Evolutionary conservation across 2,888 invertebrate species (phyloP), one percentile per base, ranked within the genome.

Genomic region (Periphyllus acericola): DNA sequence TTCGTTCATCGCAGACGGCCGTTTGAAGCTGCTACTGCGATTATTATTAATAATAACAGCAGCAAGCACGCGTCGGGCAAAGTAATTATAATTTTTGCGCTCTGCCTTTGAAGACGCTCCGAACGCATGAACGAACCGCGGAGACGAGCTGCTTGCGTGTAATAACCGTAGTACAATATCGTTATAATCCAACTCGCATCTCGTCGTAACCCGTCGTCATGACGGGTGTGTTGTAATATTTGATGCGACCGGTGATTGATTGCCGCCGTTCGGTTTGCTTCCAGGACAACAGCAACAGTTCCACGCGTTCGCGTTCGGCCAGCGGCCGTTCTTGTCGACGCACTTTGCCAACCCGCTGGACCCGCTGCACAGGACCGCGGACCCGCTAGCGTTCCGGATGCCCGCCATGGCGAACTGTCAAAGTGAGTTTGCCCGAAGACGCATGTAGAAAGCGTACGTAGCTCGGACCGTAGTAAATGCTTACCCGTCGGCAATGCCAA

Each of bases 251-350:
- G 29, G 29, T 11, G 68, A 29, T 14, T 3, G 14, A 68, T 14
- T 11, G 14, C 68, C 5, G 0, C 3, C 8, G 1, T 66, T 25
- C 6, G 3, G 72, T 88, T 71, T 78, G 93, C 95, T 96, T 94
- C 93, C 96, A 97, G 97, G 97, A 93, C 96, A 96, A 93, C 97
- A 97, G 93, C 97, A 97, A 93, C 97, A 97, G 93, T 97, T 97
- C 92, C 97, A 97, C 93, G 93, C 93, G 87, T 93, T 94, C 90
- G 93, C 93, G 82, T 97, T 97, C 93, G 96, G 96, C 74, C 96
- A 96, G 92, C 94, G 96, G 90, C 96, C 96, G 86, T 96, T 96
- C 92, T 95, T 96, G 89, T 96, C 97, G 91, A 96, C 92, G 83
- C 92, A 93, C 89, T 92, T 92, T 89, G 92, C 92, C 76, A 92